These are phyloP conservation scores for Laticauda laticaudata DNA, from an alignment of 2,113 vertebrate species.

Conservation along the genomic window DNA sequence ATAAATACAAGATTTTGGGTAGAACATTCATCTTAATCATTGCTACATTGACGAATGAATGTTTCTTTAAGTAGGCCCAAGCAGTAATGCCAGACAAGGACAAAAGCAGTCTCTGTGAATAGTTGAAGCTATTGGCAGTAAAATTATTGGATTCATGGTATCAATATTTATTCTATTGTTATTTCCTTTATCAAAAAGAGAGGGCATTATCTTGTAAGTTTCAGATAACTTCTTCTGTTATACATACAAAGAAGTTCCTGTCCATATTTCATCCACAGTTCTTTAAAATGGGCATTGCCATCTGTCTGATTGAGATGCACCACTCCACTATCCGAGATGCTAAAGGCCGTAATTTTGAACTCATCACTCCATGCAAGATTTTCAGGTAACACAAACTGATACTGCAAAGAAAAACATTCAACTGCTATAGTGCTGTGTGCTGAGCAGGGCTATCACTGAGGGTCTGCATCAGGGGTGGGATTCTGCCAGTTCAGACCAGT, in stretches of 20 bases:
- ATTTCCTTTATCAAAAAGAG: neutral
- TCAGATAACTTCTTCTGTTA: neutral
- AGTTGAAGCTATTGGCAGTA: neutral
- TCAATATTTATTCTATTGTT: neutral
- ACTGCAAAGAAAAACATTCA: neutral
- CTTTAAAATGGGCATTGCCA: conserved; percentile 87
- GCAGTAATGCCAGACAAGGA: neutral
- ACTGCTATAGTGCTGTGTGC: too few relatives aligned
- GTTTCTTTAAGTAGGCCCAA: neutral
- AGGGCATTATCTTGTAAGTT: neutral
- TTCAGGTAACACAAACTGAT: conserved; percentile 82
- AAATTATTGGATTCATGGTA: neutral
- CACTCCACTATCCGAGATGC: conserved; percentile 88
- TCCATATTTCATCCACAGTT: conserved; percentile 68
- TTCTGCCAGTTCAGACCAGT: too few relatives aligned
- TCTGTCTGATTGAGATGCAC: conserved; percentile 88
- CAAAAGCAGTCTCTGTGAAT: neutral
- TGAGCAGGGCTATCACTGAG: neutral
- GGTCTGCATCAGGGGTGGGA: too few relatives aligned
- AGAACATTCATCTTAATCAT: too few relatives aligned
- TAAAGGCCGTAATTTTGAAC: conserved; percentile 88
- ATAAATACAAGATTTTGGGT: too few relatives aligned
- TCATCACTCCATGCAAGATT: conserved; percentile 88
- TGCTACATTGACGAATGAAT: neutral
- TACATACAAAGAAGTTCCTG: neutral